Base-by-base conservation (phyloP, 1,140 invertebrate genomes). In the Hestina assimilis region DNA sequence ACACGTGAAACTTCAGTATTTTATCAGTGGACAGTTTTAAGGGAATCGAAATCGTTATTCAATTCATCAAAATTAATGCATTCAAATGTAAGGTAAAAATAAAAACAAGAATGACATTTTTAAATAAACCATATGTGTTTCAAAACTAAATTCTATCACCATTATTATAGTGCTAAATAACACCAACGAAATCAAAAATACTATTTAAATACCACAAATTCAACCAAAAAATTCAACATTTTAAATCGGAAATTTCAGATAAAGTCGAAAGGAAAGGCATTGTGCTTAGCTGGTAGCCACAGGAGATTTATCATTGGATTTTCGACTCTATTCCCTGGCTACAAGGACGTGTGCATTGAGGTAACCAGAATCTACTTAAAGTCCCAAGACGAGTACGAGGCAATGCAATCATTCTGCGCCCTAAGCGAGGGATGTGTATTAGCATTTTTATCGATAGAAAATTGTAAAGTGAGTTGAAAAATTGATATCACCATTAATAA, bases 371-470 rank as follows among this genome's bases (percentile, higher is more conserved):
- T 72, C 68, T 69, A 79, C 71, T 79, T 79, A 77, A 46, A 38
- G 55, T 59, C 57, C 58, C 59, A 57, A 62, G 63, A 61, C 55
- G 65, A 53, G 60, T 55, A 50, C 50, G 47, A 63, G 66, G 59
- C 66, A 67, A 60, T 55, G 75, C 75, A 79, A 81, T 81, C 77
- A 75, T 67, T 69, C 63, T 35, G 45, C 51, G 50, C 54, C 68
- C 38, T 55, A 31, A 48, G 33, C 53, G 43, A 56, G 54, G 26
- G 54, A 57, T 57, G 73, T 41, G 57, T 57, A 79, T 81, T 81
- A 72, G 73, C 76, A 81, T 83, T 80, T 83, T 80, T 81, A 79
- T 83, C 70, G 78, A 83, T 75, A 75, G 64, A 64, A 59, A 62
- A 66, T 62, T 62, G 63, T 65, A 60, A 53, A 50, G 45, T 61